Base-by-base conservation (phyloP, 2,888 invertebrate species). In the Lochmaea crataegi region DNA sequence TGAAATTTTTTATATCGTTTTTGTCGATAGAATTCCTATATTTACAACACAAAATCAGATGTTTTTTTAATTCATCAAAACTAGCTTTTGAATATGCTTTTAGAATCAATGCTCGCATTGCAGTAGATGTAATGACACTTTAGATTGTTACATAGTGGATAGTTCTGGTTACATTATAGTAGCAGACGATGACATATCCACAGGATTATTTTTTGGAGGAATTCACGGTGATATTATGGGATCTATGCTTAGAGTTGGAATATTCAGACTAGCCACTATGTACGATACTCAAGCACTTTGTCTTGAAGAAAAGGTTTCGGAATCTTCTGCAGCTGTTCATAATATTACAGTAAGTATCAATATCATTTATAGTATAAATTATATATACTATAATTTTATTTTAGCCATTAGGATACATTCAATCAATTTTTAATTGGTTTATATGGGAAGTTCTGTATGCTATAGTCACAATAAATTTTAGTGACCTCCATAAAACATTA, bases 271-370 rank as follows among this genome's bases (percentile, higher is more conserved):
- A 76, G 91, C 96, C 0, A 91, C 91, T 42, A 91, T 96, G 65
- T 96, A 93, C 82, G 96, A 97, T 85, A 96, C 94, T 83, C 96
- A 97, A 85, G 95, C 93, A 1, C 87, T 94, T 45, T 96, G 96
- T 82, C 65, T 64, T 32, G 71, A 68, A 67, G 87, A 88, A 68
- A 88, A 88, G 68, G 84, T 86, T 2, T 85, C 86, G 26, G 82
- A 80, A 84, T 85, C 78, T 83, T 84, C 56, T 84, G 78, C 78
- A 51, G 64, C 75, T 26, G 68, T 73, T 10, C 68, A 85, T 80
- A 80, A 38, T 26, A 53, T 18, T 2, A 60, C 60, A 32, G 60
- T 60, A 38, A n/a, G 60, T 60, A 11, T 53, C 16, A 51, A 51
- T 51, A 51, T 51, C 0, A 51, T n/a, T 51, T 7, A 53, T 18